Percentiles rank a stretch among this genome's conserved stretches.
phyloP scores from a whole-genome alignment of 1,140 invertebrate genomes.

The Melitaea cinxia region DNA sequence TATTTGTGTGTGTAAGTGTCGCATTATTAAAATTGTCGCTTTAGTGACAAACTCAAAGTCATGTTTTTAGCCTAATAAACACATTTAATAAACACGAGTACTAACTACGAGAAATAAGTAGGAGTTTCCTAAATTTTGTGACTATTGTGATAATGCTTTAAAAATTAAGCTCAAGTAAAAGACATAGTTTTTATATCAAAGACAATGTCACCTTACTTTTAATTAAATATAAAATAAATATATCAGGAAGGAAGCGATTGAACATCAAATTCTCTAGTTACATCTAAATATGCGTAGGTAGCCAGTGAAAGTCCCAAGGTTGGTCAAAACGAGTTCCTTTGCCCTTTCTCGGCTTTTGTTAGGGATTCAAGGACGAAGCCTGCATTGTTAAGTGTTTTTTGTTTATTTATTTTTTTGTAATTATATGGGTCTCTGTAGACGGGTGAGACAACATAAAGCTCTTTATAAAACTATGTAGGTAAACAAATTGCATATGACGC shows the following conservation, averaged over 20 bases:
- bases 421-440: conserved; percentile 73
- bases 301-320: conserved; percentile 79
- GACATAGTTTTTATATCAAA: too few relatives aligned
- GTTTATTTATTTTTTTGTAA: conserved; percentile 61
- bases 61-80: conserved; percentile 50
- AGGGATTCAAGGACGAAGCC: conserved; percentile 74
- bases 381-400: conserved; percentile 77
- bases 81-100: not conserved
- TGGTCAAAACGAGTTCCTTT: conserved; percentile 75
- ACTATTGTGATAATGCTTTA: too few relatives aligned
- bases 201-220: not conserved
- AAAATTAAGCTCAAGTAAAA: too few relatives aligned
- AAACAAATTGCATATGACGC: not conserved
- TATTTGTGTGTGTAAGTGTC: conserved; percentile 52
- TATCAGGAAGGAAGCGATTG: conserved; percentile 28
- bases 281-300: conserved; percentile 65
- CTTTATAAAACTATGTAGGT: not conserved
- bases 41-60: conserved; percentile 55
- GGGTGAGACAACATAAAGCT: conserved; percentile 52
- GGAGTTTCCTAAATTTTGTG: too few relatives aligned
- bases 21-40: conserved; percentile 62
- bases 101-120: too few relatives aligned
- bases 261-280: conserved; percentile 17
- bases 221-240: not conserved
- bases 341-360: conserved; percentile 80